Percentiles rank a stretch among this genome's conserved stretches.
Evolutionary conservation across 2,888 invertebrate species (phyloP).

Genomic region (Neoitamus cyanurus): DNA sequence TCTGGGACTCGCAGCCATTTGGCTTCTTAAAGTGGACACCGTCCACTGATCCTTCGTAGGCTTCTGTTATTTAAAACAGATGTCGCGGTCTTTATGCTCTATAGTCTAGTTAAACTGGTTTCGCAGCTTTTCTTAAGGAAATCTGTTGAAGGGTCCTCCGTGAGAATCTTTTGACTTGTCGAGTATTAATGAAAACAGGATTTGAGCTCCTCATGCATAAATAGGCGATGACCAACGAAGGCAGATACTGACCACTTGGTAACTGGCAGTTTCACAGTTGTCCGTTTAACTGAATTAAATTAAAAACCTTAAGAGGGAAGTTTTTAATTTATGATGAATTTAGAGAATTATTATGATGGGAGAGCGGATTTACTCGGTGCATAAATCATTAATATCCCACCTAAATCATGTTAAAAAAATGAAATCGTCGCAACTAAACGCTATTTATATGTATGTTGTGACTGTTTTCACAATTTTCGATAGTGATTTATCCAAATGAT

Average conservation of each 20-base stretch:
- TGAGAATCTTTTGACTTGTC: neutral
- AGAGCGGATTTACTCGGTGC: no score
- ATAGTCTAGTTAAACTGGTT: conserved; percentile 24
- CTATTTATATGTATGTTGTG: no score
- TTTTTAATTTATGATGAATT: no score
- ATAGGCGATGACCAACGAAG: neutral
- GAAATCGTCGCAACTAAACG: no score
- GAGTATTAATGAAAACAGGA: neutral
- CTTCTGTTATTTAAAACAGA: neutral
- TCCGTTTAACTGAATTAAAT: neutral
- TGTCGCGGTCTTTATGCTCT: neutral
- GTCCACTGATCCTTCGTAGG: neutral
- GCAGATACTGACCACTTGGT: neutral
- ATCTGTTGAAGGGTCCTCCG: neutral
- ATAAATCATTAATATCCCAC: no score
- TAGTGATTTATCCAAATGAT: no score
- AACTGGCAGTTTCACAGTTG: neutral
- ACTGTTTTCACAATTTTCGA: no score
- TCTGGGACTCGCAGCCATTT: neutral
- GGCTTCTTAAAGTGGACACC: neutral
- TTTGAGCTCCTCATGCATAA: neutral
- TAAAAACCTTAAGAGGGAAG: neutral
- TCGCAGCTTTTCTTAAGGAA: conserved; percentile 12
- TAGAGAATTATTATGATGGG: no score
- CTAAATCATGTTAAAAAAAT: no score